phyloP scores from a whole-genome alignment of 2,113 vertebrate species.

The Gadus chalcogrammus region DNA sequence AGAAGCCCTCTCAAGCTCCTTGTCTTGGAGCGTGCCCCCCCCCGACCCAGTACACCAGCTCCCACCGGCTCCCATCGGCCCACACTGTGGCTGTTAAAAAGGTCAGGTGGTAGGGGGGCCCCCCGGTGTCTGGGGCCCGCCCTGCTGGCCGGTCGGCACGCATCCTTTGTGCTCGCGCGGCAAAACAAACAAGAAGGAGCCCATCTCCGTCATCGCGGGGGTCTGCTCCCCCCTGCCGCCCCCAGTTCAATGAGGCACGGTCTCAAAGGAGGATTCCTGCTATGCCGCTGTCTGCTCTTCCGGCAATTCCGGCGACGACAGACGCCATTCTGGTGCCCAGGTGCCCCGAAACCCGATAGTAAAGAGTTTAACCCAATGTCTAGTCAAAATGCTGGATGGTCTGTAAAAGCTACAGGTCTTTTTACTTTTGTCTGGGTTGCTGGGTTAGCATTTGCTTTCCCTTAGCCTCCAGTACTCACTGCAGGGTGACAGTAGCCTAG shows the following conservation, averaged over 20 bases:
- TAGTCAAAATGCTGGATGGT: too few relatives aligned
- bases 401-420: neutral
- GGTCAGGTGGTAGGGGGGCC: neutral
- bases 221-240: slow-evolving; percentile 20
- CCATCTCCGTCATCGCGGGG: slow-evolving; percentile 34
- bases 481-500: too few relatives aligned
- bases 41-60: too few relatives aligned
- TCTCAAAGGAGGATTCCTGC: slow-evolving; percentile 18
- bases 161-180: slow-evolving; percentile 38
- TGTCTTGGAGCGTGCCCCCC: too few relatives aligned
- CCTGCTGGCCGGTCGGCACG: slow-evolving; percentile 22
- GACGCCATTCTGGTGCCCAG: slow-evolving; percentile 35
- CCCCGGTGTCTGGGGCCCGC: slow-evolving; percentile 34
- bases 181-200: slow-evolving; percentile 29
- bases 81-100: neutral
- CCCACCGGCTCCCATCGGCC: too few relatives aligned
- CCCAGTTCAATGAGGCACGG: slow-evolving; percentile 55
- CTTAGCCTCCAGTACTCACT: too few relatives aligned
- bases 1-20: too few relatives aligned
- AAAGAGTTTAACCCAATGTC: neutral
- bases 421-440: too few relatives aligned
- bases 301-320: slow-evolving; percentile 31
- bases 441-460: too few relatives aligned
- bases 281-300: slow-evolving; percentile 1
- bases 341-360: slow-evolving; percentile 37